Conservation (phyloP, 1,140 invertebrate species). For the Anoplophora glabripennis region DNA sequence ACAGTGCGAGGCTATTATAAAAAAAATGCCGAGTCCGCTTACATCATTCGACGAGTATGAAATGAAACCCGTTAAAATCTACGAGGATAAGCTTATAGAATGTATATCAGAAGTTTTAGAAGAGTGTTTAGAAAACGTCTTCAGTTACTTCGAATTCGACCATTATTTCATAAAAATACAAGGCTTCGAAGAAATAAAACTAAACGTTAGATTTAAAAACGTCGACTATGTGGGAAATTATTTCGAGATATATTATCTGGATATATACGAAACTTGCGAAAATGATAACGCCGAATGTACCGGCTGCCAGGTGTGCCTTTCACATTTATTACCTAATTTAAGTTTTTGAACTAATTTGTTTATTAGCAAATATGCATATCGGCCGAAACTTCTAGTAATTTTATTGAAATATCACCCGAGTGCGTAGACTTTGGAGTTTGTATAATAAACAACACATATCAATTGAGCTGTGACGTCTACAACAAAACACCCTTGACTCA, state of each 20-base stretch:
- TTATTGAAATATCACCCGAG: conserved; percentile 26
- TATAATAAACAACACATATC: conserved; percentile 34
- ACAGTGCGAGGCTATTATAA: conserved; percentile 19
- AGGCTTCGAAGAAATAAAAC: not conserved
- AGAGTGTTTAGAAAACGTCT: conserved; percentile 19
- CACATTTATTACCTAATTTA: no score
- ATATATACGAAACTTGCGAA: conserved; percentile 19
- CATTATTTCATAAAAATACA: conserved; percentile 12
- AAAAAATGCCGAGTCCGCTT: conserved; percentile 19
- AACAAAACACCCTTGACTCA: conserved; percentile 28
- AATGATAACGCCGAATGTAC: not conserved
- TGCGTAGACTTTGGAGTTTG: conserved; percentile 36
- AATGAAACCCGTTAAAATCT: not conserved
- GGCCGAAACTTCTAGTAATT: conserved; percentile 32
- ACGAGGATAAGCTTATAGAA: not conserved
- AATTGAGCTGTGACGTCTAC: conserved; percentile 28
- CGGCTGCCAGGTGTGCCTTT: conserved; percentile 18
- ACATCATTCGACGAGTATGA: not conserved
- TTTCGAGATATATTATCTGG: conserved; percentile 21
- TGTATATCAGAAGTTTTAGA: conserved; percentile 9
- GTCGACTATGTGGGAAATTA: conserved; percentile 23
- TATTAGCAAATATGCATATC: no score
- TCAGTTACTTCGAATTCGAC: conserved; percentile 23
- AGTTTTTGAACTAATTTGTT: no score
- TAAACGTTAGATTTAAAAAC: conserved; percentile 27